These are phyloP conservation scores for Aphodius sticticus DNA, from an alignment of 2,888 invertebrate species.

Conservation along the genomic window DNA sequence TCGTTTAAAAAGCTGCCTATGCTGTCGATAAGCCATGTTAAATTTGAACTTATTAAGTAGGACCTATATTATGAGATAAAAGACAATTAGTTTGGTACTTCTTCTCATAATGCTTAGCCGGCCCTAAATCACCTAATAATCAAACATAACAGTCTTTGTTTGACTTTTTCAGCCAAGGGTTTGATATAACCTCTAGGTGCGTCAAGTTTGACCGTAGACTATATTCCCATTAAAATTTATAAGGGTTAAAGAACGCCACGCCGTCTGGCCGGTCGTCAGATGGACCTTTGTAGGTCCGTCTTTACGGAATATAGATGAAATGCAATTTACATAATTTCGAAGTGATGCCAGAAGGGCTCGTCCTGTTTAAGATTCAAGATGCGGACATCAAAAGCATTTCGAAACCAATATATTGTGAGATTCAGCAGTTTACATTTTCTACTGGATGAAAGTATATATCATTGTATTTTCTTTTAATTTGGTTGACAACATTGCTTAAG, in stretches of 20 bases:
- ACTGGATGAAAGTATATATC: background rate
- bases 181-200: background rate
- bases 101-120: background rate
- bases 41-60: no score
- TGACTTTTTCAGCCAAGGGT: background rate
- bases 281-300: conserved; percentile 19
- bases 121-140: background rate
- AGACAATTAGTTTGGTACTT: no score
- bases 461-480: no score
- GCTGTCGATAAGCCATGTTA: no score
- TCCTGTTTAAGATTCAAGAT: conserved; percentile 15
- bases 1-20: no score
- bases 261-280: background rate
- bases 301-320: conserved; percentile 25
- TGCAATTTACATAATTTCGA: conserved; percentile 25
- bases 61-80: no score
- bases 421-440: background rate
- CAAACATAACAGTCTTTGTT: background rate
- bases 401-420: background rate
- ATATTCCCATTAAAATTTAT: conserved; percentile 22
- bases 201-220: conserved; percentile 12
- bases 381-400: background rate
- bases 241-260: conserved; percentile 24
- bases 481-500: no score
- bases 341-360: conserved; percentile 16